A percentile compares a stretch with the other conserved stretches of the same genome.
Evolutionary conservation across 2,888 invertebrate genomes (phyloP).

Genomic region (Smittia aterrima): DNA sequence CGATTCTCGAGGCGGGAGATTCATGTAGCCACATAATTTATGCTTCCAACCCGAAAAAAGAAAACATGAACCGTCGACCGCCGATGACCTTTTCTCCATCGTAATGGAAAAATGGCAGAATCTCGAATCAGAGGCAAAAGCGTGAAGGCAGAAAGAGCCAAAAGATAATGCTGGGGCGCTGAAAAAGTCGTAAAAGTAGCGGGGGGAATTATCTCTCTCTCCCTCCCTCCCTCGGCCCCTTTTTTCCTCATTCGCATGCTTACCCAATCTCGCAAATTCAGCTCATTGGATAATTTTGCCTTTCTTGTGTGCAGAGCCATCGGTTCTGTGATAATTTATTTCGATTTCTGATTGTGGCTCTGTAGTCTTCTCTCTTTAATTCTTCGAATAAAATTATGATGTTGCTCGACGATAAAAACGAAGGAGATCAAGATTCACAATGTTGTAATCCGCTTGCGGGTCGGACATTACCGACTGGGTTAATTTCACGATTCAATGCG

Average conservation of each 20-base stretch:
- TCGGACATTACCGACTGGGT: conserved; percentile 12
- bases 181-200: not conserved
- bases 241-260: not conserved
- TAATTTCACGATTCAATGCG: conserved; percentile 36
- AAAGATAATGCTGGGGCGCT: conserved; percentile 6
- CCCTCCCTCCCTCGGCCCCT: not conserved
- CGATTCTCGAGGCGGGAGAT: not conserved
- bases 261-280: conserved; percentile 11
- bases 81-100: conserved; percentile 11
- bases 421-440: not conserved
- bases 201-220: not conserved
- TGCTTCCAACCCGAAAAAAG: not conserved
- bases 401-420: not conserved
- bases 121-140: conserved; percentile 1
- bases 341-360: not conserved
- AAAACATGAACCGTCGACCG: not conserved
- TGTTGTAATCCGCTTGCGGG: not conserved
- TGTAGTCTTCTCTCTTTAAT: not conserved
- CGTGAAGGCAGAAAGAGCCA: conserved; percentile 20
- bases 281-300: conserved; percentile 15
- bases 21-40: conserved; percentile 14
- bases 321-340: not conserved
- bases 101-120: conserved; percentile 24
- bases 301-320: not conserved
- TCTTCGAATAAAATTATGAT: not conserved